Evolutionary conservation across 2,797 vertebrate species (phyloP), one percentile per base, ranked within the genome.

Genomic region (Poecilia gillii): DNA sequence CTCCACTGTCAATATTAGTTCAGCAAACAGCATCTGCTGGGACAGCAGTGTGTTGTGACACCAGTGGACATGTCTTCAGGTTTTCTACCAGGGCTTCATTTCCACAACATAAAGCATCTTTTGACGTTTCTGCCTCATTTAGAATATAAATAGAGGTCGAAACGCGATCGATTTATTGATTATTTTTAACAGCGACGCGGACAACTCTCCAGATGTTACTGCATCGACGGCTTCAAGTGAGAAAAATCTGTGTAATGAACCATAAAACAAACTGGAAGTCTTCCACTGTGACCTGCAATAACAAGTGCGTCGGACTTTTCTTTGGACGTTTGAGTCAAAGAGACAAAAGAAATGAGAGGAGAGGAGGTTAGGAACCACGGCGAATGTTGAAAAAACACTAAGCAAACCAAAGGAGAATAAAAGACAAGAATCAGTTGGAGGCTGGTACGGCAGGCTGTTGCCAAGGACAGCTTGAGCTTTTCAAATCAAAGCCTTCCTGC

Each of bases 1-100:
- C 14, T 23, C 23, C 57, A 77, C 1, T 78, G 89, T 93, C 88
- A 92, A 92, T 92, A 92, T 92, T 92, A 89, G 82, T 55, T 83
- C 28, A 85, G 85, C 83, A 93, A 90, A 90, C 90, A 90, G 72
- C 76, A 84, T 84, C 68, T 59, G 33, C 62, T 55, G 39, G 25
- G 70, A 43, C 41, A 53, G 20, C 79, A 76, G 72, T 68, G 49
- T 87, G 77, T 59, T 75, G 57, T 71, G 75, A 81, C 76, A 76
- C 31, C 31, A 74, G 80, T 76, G 14, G 72, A 86, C 79, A 71
- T 41, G 59, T 80, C 82, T 39, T 84, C 71, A 80, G 72, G 62
- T 66, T 79, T 71, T 71, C 51, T 41, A 31, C 7, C 0, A 46
- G 41, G 71, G 73, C 66, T 12, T 14, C 51, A 16, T 53, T 77